Base-by-base conservation (phyloP, 1,140 invertebrate genomes). In the Teleogryllus occipitalis region DNA sequence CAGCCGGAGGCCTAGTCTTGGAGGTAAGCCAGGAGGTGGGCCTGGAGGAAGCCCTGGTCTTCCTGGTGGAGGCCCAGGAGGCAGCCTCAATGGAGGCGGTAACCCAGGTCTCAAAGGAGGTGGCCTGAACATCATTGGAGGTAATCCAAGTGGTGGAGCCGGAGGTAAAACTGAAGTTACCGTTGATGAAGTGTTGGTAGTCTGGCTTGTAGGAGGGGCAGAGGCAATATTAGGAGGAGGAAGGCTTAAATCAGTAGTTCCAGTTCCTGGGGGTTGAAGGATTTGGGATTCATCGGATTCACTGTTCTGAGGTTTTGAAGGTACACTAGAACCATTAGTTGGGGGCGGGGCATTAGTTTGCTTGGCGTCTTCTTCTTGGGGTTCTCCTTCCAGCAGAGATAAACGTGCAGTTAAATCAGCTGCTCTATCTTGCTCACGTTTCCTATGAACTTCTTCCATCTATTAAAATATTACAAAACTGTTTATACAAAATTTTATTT, bases 371-470 rank as follows among this genome's bases (percentile, higher is more conserved):
- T 79, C 77, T 74, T 54, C 77, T 82, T 82, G 81, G 80, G 82
- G 77, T 80, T 86, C 76, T 82, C 82, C 48, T 65, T 88, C 87
- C 5, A 88, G 81, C 47, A 86, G 81, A 0, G 86, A 86, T 47
- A 88, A 84, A 82, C 90, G 87, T 4, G 89, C 87, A 82, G 87
- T 89, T 18, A 91, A 85, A 85, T 92, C 91, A 79, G 91, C 90
- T 10, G 89, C 65, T 27, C 80, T 47, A 72, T 82, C 83, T 78
- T 81, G 82, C 84, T 93, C 91, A 78, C 91, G 88, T 82, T 93
- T 94, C 82, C 91, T 92, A 82, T 95, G 93, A 0, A 94, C 93
- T 74, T 93, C 92, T 87, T 95, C 94, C 92, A 95, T 94, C 82
- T 83, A 74, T 48, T 48, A 81, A 46, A 39, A 77, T 22, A 39